Base-by-base conservation (phyloP, 1,140 invertebrate species). In the Camponotus vicinus region DNA sequence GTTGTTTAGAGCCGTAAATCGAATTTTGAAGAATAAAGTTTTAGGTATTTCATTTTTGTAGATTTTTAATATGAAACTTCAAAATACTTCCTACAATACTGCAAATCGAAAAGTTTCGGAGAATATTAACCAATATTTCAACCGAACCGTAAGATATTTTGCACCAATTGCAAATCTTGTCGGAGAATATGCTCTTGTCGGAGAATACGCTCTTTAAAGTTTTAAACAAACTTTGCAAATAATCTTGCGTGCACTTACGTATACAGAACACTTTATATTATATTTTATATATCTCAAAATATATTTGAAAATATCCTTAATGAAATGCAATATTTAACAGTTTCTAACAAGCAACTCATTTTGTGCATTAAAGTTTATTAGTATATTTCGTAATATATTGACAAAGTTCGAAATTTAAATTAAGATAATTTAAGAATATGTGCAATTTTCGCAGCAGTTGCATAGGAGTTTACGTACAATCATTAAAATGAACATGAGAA, bases 351-450 rank as follows among this genome's bases (percentile, higher is more conserved):
- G n/a, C 32, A 67, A 21, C 0, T 66, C 1, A 27, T 1, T 67
- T 67, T 27, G 27, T n/a, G 42, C n/a, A 27, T 45, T 64, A 45
- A 11, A 78, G 42, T 78, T 34, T 37, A 45, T 2, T 13, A 32
- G 27, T 40, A 18, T 78, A 27, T 79, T 27, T 7, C 42, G 37
- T 21, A 69, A 69, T 37, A 27, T n/a, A 37, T 13, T 11, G 45
- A 3, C n/a, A 52, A 79, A 55, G 45, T 79, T 69, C 4, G 18
- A 69, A 69, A 69, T 27, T n/a, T 40, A 55, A 69, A 79, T n/a
- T 79, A 69, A 79, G 34, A 67, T 52, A 52, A 67, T 79, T 69
- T 0, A 32, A 69, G 63, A 55, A 79, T 69, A 69, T 40, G 13
- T 69, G 13, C 9, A 67, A 55, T 57, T 79, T 69, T 69, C 77